phyloP scores from a whole-genome alignment of 1,140 invertebrate genomes.

The Saxidomus purpurata region DNA sequence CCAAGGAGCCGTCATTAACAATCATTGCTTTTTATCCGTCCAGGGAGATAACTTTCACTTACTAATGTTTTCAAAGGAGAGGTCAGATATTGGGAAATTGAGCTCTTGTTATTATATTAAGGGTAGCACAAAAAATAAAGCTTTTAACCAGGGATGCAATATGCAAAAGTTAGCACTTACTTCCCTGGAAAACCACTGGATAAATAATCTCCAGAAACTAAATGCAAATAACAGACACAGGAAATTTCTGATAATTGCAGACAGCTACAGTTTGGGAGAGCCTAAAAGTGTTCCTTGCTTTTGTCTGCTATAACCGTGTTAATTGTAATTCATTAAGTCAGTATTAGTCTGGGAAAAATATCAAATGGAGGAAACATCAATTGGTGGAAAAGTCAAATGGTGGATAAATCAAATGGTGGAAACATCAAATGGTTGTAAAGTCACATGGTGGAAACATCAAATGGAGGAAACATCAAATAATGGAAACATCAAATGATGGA shows the following conservation, averaged over 20 bases:
- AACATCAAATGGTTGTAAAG: too few species aligned
- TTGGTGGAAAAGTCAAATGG: too few species aligned
- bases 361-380: too few species aligned
- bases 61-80: background rate
- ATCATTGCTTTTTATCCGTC: slow-evolving; percentile 6
- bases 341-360: too few species aligned
- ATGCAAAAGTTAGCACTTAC: background rate
- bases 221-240: background rate
- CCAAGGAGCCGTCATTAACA: background rate
- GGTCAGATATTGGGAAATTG: background rate
- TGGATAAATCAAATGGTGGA: too few species aligned
- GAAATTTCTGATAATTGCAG: background rate
- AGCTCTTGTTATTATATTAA: background rate
- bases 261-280: too few species aligned
- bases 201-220: background rate
- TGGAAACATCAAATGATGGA: too few species aligned
- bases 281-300: too few species aligned
- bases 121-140: background rate
- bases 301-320: too few species aligned
- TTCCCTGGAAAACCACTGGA: background rate
- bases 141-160: background rate
- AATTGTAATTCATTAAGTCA: too few species aligned
- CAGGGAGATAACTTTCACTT: background rate
- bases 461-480: too few species aligned
- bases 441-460: too few species aligned